Conservation (phyloP, 2,113 vertebrate genomes). For the Mungos mungo region DNA sequence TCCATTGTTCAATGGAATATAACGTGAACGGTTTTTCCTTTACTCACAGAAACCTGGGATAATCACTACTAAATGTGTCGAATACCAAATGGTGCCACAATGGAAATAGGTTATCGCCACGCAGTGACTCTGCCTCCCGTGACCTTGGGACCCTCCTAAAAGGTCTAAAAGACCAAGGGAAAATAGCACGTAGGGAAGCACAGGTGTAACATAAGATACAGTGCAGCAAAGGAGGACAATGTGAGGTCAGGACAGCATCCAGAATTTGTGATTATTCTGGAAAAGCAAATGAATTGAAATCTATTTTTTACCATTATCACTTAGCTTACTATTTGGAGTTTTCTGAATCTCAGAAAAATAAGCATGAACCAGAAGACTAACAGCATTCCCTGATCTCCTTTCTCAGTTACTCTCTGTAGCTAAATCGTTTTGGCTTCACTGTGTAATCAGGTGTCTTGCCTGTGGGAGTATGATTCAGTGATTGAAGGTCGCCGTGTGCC, state of each 20-base stretch:
- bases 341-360: background rate
- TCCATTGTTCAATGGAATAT: background rate
- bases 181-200: background rate
- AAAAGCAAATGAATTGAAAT: background rate
- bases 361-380: background rate
- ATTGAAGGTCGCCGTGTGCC: background rate
- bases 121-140: conserved; percentile 13
- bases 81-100: background rate
- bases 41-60: background rate
- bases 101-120: background rate
- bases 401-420: background rate
- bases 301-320: background rate
- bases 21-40: background rate
- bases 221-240: background rate
- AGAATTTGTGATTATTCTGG: background rate
- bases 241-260: background rate
- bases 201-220: background rate
- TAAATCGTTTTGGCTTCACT: background rate
- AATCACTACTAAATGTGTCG: background rate
- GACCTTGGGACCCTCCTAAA: background rate
- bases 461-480: background rate
- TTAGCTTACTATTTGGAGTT: conserved; percentile 11
- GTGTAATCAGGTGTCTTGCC: background rate
- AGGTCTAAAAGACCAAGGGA: background rate
- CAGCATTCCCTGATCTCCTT: background rate